Percentiles rank a stretch among this genome's conserved stretches.
Evolutionary conservation across 2,888 invertebrate genomes (phyloP).

Genomic region (Hetaerina titia): DNA sequence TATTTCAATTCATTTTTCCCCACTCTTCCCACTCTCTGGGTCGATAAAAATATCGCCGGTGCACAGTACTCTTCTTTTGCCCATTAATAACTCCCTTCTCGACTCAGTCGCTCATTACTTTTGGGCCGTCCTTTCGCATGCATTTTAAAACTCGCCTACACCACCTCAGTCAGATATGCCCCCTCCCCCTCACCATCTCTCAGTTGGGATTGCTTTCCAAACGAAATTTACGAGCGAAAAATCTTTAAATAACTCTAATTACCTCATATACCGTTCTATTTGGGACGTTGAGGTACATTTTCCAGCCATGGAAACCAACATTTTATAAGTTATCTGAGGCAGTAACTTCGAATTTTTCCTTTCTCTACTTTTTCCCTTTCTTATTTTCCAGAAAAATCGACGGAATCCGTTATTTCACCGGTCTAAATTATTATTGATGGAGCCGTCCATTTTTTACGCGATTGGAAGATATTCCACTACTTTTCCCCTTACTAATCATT

Average conservation of each 20-base stretch:
- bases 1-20: slow-evolving; percentile 29
- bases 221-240: slow-evolving; percentile 56
- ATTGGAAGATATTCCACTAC: not conserved
- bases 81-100: slow-evolving; percentile 51
- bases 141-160: slow-evolving; percentile 51
- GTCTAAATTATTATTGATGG: slow-evolving; percentile 24
- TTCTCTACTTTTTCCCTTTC: not conserved
- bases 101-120: slow-evolving; percentile 49
- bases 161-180: not conserved
- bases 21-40: not conserved
- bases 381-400: not conserved
- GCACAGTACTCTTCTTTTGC: slow-evolving; percentile 49
- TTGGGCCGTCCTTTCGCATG: slow-evolving; percentile 42
- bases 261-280: slow-evolving; percentile 55
- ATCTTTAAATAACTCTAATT: slow-evolving; percentile 67
- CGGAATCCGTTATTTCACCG: not conserved
- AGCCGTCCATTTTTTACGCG: not conserved
- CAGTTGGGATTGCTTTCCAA: slow-evolving; percentile 48
- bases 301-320: slow-evolving; percentile 15
- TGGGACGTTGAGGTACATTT: slow-evolving; percentile 58
- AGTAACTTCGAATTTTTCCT: not conserved
- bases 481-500: not conserved
- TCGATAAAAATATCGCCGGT: slow-evolving; percentile 61
- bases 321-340: slow-evolving; percentile 31
- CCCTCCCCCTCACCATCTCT: not conserved